phyloP scores from a whole-genome alignment of 35 echinoderm and acorn worm genomes.

The Strongylocentrotus purpuratus region DNA sequence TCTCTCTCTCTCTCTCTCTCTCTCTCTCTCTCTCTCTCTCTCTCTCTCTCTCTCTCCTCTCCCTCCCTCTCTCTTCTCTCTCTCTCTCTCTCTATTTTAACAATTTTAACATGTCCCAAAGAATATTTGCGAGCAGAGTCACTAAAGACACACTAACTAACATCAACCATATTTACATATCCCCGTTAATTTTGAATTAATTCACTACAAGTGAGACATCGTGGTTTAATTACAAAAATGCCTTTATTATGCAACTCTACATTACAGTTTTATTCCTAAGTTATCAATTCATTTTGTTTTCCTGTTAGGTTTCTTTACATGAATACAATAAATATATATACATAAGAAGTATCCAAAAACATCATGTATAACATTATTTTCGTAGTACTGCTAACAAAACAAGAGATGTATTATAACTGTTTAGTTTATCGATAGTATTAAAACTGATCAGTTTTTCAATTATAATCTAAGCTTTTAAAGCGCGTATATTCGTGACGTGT shows the following conservation, averaged over 20 bases:
- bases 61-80: background rate
- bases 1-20: background rate
- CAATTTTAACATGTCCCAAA: too few species aligned
- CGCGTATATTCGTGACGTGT: too few species aligned
- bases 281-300: background rate
- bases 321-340: conserved; percentile 15
- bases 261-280: too few species aligned
- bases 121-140: too few species aligned
- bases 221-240: too few species aligned
- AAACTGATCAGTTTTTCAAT: too few species aligned
- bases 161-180: background rate
- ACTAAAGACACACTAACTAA: too few species aligned
- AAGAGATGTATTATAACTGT: background rate
- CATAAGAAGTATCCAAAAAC: background rate
- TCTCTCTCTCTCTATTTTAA: background rate
- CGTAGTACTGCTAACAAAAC: background rate
- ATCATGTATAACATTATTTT: background rate
- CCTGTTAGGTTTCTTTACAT: background rate
- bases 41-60: background rate
- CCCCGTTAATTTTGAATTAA: too few species aligned
- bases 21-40: background rate
- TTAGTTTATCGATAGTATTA: background rate
- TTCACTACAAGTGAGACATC: too few species aligned
- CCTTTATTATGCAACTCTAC: too few species aligned
- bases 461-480: too few species aligned